Evolutionary conservation across 1,140 invertebrate species (phyloP).

Genomic region (Manduca sexta): DNA sequence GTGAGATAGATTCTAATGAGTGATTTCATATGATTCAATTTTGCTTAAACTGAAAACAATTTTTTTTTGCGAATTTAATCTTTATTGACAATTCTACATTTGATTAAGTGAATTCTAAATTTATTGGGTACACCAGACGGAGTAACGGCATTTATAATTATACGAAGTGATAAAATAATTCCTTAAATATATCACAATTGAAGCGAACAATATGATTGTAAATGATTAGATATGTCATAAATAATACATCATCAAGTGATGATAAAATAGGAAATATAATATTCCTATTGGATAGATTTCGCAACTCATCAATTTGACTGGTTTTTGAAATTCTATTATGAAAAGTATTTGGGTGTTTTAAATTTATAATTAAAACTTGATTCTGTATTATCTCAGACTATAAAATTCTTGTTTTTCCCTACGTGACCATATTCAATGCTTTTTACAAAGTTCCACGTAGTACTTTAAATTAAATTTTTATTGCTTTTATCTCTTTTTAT

Average conservation of each 20-base stretch:
- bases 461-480: no score
- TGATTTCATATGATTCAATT: conserved; percentile 64
- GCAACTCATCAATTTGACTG: no score
- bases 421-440: no score
- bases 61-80: conserved; percentile 24
- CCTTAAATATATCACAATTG: no score
- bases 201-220: background rate
- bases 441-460: no score
- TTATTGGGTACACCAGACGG: conserved; percentile 61
- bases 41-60: conserved; percentile 60
- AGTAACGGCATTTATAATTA: conserved; percentile 33
- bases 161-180: conserved; percentile 11
- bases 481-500: no score
- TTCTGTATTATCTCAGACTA: no score
- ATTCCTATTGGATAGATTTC: no score
- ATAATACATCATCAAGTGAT: conserved; percentile 9
- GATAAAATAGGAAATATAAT: background rate
- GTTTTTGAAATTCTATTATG: no score
- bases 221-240: conserved; percentile 10
- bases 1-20: conserved; percentile 51
- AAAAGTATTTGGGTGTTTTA: no score
- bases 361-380: no score
- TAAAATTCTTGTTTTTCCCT: no score
- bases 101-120: conserved; percentile 62
- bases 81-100: conserved; percentile 53